These are phyloP conservation scores for Drosophila subsilvestris DNA, from an alignment of 2,888 invertebrate species.

Conservation along the genomic window DNA sequence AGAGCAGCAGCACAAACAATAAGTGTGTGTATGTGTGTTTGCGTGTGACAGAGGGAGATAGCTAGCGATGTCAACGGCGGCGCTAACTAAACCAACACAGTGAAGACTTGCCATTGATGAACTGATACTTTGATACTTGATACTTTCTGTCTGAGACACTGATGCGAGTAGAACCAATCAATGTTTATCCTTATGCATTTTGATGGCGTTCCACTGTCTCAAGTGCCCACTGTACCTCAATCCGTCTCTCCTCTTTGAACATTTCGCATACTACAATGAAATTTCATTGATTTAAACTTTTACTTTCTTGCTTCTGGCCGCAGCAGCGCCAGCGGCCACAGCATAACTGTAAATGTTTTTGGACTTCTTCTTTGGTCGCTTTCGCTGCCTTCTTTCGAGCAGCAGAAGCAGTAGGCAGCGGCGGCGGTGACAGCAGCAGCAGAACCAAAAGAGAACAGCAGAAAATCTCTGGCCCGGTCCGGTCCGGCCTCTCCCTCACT, in stretches of 20 bases:
- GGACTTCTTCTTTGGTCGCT: conserved; percentile 37
- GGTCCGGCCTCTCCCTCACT: conserved; percentile 4
- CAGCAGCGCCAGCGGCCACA: conserved; percentile 4
- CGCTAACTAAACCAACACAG: not conserved
- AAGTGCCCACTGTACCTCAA: not conserved
- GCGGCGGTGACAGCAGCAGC: not conserved
- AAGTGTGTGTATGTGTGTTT: not conserved
- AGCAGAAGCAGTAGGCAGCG: conserved; percentile 1
- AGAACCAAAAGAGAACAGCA: conserved; percentile 25
- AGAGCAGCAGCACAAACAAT: not conserved
- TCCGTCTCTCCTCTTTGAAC: not conserved
- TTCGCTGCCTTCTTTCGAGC: conserved; percentile 47
- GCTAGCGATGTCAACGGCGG: not conserved
- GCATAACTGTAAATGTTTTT: conserved; percentile 36
- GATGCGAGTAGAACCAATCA: not conserved
- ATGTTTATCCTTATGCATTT: not conserved
- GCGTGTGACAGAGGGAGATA: conserved; percentile 1
- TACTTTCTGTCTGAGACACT: not conserved
- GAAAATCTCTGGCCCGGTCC: conserved; percentile 6
- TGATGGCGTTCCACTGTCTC: not conserved
- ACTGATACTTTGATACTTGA: not conserved
- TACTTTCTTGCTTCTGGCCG: conserved; percentile 52
- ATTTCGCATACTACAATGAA: conserved; percentile 33
- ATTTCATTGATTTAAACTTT: conserved; percentile 69
- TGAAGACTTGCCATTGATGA: not conserved